Conservation (phyloP, 2,888 invertebrate species). For the Drosophila aldrichi region DNA sequence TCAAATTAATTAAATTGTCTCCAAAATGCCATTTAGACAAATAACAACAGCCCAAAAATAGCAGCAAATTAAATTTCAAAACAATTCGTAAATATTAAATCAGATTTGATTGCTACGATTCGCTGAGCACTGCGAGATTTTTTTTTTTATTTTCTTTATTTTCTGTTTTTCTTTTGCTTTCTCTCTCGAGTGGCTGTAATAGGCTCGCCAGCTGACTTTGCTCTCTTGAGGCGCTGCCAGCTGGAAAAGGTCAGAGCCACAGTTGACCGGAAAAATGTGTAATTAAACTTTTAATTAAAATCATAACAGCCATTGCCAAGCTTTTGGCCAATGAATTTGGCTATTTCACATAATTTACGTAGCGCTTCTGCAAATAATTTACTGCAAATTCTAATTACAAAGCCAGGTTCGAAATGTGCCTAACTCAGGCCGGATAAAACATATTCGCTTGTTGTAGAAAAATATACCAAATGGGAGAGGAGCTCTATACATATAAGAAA, state of each 20-base stretch:
- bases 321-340: neutral
- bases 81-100: slow-evolving; percentile 44
- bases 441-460: neutral
- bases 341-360: neutral
- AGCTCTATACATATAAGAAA: too few relatives aligned
- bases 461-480: too few relatives aligned
- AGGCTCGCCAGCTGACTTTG: slow-evolving; percentile 50
- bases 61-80: slow-evolving; percentile 43
- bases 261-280: slow-evolving; percentile 41
- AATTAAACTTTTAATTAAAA: slow-evolving; percentile 78
- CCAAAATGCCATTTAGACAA: slow-evolving; percentile 21
- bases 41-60: slow-evolving; percentile 23
- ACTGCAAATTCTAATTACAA: neutral
- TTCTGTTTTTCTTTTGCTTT: slow-evolving; percentile 3
- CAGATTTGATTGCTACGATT: slow-evolving; percentile 15
- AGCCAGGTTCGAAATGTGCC: neutral
- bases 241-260: slow-evolving; percentile 29
- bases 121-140: slow-evolving; percentile 18
- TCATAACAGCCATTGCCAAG: slow-evolving; percentile 59
- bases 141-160: neutral
- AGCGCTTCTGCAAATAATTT: neutral
- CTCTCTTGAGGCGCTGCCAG: neutral
- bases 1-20: slow-evolving; percentile 75
- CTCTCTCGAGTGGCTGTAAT: slow-evolving; percentile 27
- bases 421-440: too few relatives aligned